Evolutionary conservation across 1,140 invertebrate genomes (phyloP).

Genomic region (Drosophila ficusphila): DNA sequence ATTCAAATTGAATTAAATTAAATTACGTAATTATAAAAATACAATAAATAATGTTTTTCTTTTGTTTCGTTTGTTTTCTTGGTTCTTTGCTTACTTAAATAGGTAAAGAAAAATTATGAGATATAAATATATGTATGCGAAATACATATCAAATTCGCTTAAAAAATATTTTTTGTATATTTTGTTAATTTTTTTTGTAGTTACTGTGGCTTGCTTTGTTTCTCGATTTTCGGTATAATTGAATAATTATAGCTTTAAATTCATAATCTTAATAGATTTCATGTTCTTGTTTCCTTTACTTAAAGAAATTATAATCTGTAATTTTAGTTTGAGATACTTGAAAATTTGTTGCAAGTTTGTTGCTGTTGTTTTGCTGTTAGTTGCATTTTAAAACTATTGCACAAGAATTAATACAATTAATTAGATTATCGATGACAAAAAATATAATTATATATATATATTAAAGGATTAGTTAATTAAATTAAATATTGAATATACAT

Average conservation of each 20-base stretch:
- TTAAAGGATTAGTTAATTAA: slow-evolving; percentile 29
- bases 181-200: slow-evolving; percentile 9
- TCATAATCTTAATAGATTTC: slow-evolving; percentile 42
- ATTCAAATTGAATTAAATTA: slow-evolving; percentile 63
- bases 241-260: slow-evolving; percentile 48
- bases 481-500: slow-evolving; percentile 36
- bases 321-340: slow-evolving; percentile 68
- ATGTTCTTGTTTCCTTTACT: slow-evolving; percentile 23
- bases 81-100: slow-evolving; percentile 61
- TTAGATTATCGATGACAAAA: slow-evolving; percentile 59
- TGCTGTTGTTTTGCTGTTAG: slow-evolving; percentile 48
- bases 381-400: slow-evolving; percentile 79
- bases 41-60: slow-evolving; percentile 74
- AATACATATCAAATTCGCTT: slow-evolving; percentile 44
- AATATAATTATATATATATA: slow-evolving; percentile 43
- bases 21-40: slow-evolving; percentile 77
- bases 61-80: slow-evolving; percentile 44
- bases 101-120: slow-evolving; percentile 68
- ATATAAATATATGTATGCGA: slow-evolving; percentile 47
- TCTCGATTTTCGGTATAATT: slow-evolving; percentile 11
- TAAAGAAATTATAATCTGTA: slow-evolving; percentile 65
- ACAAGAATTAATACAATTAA: slow-evolving; percentile 71
- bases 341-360: slow-evolving; percentile 49
- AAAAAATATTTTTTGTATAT: slow-evolving; percentile 62
- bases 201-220: slow-evolving; percentile 20